Evolutionary conservation across 2,888 invertebrate genomes (phyloP), one percentile per base, ranked within the genome.

Genomic region (Tanypteryx hageni): DNA sequence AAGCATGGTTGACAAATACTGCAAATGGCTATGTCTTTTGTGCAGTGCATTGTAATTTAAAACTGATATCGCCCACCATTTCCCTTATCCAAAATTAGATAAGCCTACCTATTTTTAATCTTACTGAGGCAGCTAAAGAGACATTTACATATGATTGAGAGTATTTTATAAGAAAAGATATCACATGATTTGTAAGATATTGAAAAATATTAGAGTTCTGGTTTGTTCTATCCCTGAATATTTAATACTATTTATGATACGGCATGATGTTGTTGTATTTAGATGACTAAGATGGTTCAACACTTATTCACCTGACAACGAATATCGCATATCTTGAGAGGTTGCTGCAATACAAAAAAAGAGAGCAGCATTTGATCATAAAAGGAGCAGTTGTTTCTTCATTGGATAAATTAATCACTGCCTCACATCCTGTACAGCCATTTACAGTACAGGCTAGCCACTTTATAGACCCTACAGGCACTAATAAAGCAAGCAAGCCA

Each of bases 1-100:
- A 92, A 92, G 92, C 92, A 92, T 92, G 92, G 92, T 92, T 92
- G 92, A 92, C 92, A 64, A 92, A 92, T 92, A 92, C 92, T 92
- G 92, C 92, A 92, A 92, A 92, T 92, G 92, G 92, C 92, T 84
- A 92, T 82, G 84, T 92, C 92, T 64, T 92, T 82, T 92, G 92
- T 92, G 84, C 92, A 92, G 84, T 84, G 84, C 92, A 92, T 56
- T 82, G 59, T 64, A 82, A 92, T 58, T 92, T 92, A 58, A 61
- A 82, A 82, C 44, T 56, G 61, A 82, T 92, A 59, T 22, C 31
- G 57, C 82, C 31, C 84, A 61, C 84, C 64, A 89, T n/a, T 89
- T 64, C 16, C 64, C 31, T 57, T 61, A 89, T 89, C 89, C 89
- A 89, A 89, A 86, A 89, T 89, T 44, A 61, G 61, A 89, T 68